These are phyloP conservation scores for Eleutherodactylus coqui DNA, from an alignment of 2,797 vertebrate species.

Conservation along the genomic window DNA sequence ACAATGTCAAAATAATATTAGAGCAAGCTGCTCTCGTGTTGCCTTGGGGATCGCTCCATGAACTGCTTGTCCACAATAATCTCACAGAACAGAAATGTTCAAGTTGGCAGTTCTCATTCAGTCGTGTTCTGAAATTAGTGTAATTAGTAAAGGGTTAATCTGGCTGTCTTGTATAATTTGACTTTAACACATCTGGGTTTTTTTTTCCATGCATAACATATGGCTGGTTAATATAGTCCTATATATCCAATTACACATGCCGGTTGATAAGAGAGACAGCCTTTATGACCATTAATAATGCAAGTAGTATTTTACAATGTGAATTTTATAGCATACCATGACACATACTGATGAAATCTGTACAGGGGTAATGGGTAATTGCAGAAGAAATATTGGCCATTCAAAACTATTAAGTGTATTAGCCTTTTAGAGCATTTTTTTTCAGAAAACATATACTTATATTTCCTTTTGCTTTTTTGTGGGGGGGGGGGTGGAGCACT, in stretches of 20 bases:
- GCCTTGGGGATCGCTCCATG: neutral
- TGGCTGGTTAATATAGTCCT: conserved; percentile 6
- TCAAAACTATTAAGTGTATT: neutral
- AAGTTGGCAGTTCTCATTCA: neutral
- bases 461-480: neutral
- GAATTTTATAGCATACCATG: neutral
- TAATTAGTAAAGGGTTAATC: conserved; percentile 2
- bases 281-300: neutral
- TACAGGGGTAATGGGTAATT: neutral
- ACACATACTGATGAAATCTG: neutral
- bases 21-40: neutral
- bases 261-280: neutral
- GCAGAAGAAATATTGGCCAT: neutral
- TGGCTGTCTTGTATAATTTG: neutral
- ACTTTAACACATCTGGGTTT: conserved; percentile 5
- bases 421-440: neutral
- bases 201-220: conserved; percentile 9
- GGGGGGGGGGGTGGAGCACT: neutral
- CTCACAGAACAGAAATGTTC: neutral
- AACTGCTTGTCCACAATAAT: neutral
- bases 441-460: neutral
- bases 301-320: neutral
- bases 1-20: conserved; percentile 15
- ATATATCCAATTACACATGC: neutral
- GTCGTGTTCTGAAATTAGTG: neutral